Evolutionary conservation across 2,888 invertebrate genomes (phyloP).

Genomic region (Pecten maximus): DNA sequence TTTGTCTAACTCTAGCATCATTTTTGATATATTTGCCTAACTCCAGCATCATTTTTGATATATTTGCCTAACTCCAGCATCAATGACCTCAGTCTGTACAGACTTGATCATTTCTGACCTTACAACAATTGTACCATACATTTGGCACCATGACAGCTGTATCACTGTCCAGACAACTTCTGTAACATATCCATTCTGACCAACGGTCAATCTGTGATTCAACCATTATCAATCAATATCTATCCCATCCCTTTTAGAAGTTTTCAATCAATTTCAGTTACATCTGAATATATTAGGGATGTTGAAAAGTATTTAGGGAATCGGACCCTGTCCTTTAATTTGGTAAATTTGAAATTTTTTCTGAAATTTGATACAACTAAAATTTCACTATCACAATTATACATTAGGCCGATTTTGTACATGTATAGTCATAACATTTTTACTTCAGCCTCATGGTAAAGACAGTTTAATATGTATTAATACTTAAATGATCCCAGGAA

Average conservation of each 20-base stretch:
- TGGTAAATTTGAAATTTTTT: no score
- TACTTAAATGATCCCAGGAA: background rate
- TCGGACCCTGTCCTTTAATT: no score
- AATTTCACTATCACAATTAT: no score
- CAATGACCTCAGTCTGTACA: background rate
- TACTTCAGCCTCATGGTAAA: no score
- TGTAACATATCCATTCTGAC: background rate
- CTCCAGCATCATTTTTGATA: background rate
- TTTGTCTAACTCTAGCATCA: background rate
- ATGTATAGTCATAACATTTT: no score
- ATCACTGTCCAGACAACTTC: background rate
- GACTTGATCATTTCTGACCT: background rate
- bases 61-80: slow-evolving; percentile 10
- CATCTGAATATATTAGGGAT: no score
- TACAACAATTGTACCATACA: background rate
- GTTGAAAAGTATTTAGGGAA: no score
- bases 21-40: background rate
- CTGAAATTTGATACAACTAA: no score
- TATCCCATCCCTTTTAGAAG: no score
- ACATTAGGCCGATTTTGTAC: no score
- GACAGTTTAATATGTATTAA: no score
- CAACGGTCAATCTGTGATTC: background rate
- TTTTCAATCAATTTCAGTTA: no score
- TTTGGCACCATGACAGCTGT: background rate
- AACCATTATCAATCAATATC: background rate